phyloP scores from a whole-genome alignment of 2,888 invertebrate genomes.

The Chalcis sispes region DNA sequence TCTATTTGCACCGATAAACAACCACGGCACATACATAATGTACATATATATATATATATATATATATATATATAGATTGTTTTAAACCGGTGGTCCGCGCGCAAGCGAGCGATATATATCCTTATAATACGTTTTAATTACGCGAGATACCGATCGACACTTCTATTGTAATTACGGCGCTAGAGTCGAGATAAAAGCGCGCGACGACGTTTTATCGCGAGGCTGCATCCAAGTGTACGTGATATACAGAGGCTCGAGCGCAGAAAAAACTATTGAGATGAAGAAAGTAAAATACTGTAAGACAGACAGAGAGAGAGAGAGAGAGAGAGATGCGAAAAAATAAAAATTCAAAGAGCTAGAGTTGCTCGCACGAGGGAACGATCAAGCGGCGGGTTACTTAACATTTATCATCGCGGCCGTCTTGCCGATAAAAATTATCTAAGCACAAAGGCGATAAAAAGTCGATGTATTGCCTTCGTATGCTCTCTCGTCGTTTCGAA shows the following conservation, averaged over 20 bases:
- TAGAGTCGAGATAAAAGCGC: no score
- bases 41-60: no score
- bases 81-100: neutral
- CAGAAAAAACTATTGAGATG: no score
- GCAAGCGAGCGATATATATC: no score
- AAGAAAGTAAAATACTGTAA: no score
- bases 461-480: no score
- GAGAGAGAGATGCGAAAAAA: neutral
- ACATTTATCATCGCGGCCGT: constrained; percentile 38
- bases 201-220: neutral
- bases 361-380: neutral
- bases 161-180: constrained; percentile 22
- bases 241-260: no score
- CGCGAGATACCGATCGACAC: constrained; percentile 32
- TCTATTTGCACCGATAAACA: no score
- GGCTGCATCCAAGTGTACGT: constrained; percentile 4
- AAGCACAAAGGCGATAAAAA: constrained; percentile 9
- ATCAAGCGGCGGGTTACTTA: constrained; percentile 42
- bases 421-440: constrained; percentile 51
- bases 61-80: no score
- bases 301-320: neutral
- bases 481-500: no score
- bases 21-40: no score
- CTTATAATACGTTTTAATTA: constrained; percentile 28
- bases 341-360: no score